Evolutionary conservation across 2,113 vertebrate species (phyloP), one percentile per base, ranked within the genome.

Genomic region (Calidris pugnax): DNA sequence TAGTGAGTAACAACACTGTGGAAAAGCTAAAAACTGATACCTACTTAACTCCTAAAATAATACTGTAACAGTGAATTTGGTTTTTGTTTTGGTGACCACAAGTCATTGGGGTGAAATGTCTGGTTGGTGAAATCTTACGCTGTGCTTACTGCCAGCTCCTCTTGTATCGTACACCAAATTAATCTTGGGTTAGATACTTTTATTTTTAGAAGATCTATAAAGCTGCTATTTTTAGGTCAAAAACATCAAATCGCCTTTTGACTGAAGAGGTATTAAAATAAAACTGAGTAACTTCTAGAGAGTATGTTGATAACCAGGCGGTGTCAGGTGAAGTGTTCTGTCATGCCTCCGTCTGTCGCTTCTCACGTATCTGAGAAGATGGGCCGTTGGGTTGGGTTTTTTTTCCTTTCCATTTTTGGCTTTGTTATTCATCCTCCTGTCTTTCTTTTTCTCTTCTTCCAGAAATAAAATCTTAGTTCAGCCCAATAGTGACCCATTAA

Each of bases 31-130:
- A 64, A 68, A 76, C 21, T 75, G 18, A 6, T 89, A 33, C 59
- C 77, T 87, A 62, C 71, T 95, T 96, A 74, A 77, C 53, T 82
- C 23, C 12, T 67, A 71, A 91, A 81, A 84, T 68, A 80, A 66
- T 92, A 41, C 69, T 53, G 14, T 95, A 48, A 57, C 55, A 67
- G 37, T 53, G 33, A 71, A 37, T 89, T 86, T n/a, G 26, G 9
- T 93, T 96, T 96, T 94, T 76, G 77, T 85, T 96, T 75, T 92
- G 28, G 21, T 89, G 57, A 89, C 59, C 22, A 76, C 63, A 95
- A 95, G 39, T 96, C 68, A 69, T 50, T 95, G 51, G 76, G 55
- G 53, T 56, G 55, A 83, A 72, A 75, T 41, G 4, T 47, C 59
- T 78, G 50, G 33, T 72, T 84, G 27, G 59, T 77, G 45, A 76